Evolutionary conservation across 2,113 vertebrate species (phyloP).

Genomic region (Anguilla rostrata): DNA sequence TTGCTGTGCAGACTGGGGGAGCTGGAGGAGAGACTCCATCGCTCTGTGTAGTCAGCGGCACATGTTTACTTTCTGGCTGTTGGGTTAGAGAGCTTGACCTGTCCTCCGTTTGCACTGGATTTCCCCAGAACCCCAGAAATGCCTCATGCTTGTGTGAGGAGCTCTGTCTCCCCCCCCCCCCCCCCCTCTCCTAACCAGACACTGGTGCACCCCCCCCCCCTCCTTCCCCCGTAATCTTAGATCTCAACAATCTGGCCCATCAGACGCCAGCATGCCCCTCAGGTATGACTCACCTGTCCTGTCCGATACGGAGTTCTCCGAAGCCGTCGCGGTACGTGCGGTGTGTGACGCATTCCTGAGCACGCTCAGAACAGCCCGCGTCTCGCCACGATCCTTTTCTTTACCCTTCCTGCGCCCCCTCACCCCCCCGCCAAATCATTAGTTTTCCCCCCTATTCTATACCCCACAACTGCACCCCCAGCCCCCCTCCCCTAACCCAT

Average conservation of each 20-base stretch:
- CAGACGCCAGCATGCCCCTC: slow-evolving; percentile 35
- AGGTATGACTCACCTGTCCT: slow-evolving; percentile 20
- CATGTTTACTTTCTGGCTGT: neutral
- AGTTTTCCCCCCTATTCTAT: neutral
- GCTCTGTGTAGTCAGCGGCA: neutral
- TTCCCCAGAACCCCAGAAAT: neutral
- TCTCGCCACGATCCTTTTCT: slow-evolving; percentile 23
- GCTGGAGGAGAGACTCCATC: neutral
- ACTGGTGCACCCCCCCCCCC: neutral
- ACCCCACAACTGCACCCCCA: slow-evolving; percentile 37
- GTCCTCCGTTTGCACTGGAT: neutral
- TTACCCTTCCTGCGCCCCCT: slow-evolving; percentile 53
- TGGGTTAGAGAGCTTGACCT: neutral
- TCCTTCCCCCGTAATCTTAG: slow-evolving; percentile 17
- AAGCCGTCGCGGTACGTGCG: slow-evolving; percentile 37
- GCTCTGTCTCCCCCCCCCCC: neutral
- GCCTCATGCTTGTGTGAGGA: neutral
- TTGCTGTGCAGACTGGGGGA: no score
- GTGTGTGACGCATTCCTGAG: slow-evolving; percentile 50
- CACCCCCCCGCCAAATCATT: slow-evolving; percentile 31
- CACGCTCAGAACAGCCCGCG: slow-evolving; percentile 38
- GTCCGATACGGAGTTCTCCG: slow-evolving; percentile 13
- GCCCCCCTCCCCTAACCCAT: slow-evolving; percentile 25
- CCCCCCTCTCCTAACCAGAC: neutral
- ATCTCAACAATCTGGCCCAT: slow-evolving; percentile 37